Evolutionary conservation across 2,888 invertebrate genomes (phyloP), one percentile per base, ranked within the genome.

Genomic region (Phasia obesa): DNA sequence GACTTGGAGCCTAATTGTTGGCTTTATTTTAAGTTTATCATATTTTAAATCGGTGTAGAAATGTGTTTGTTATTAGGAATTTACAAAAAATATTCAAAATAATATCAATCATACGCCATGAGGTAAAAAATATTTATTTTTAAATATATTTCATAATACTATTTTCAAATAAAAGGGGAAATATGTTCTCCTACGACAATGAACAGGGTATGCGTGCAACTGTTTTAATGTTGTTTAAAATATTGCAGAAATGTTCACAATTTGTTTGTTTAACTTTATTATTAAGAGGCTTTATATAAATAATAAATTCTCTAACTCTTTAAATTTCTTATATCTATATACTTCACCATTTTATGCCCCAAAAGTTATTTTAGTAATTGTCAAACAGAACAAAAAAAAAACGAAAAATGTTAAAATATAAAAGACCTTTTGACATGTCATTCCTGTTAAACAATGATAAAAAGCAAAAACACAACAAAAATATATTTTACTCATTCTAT

Each of bases 351-450:
- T 65, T 11, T 51, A 38, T 71, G 21, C 19, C 59, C 60, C 59
- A 60, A 70, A 64, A 76, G 70, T 27, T 62, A 21, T 65, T 65
- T 59, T 55, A 17, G 62, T 80, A 69, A 80, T 69, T 80, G 62
- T 69, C 69, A 73, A 78, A 49, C 15, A 13, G 25, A 38, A 35
- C 15, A 31, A 31, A 31, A 55, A 47, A 44, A 64, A 25, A 21
- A 21, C 3, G 1, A 38, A 11, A 55, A 55, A 31, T 5, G 17
- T 55, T 25, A 21, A 35, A 31, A 9, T 47, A 67, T 21, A 64
- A 76, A 76, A 17, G 70, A 59, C 81, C 59, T 69, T 64, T 65
- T 75, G 75, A 81, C 70, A 70, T 81, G 75, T 64, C 51, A 70
- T 71, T 42, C 57, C 44, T 51, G 19, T 44, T 21, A 35, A 35